Evolutionary conservation across 1,140 invertebrate species (phyloP), one percentile per base, ranked within the genome.

Genomic region (Akabosia matsudoensis): DNA sequence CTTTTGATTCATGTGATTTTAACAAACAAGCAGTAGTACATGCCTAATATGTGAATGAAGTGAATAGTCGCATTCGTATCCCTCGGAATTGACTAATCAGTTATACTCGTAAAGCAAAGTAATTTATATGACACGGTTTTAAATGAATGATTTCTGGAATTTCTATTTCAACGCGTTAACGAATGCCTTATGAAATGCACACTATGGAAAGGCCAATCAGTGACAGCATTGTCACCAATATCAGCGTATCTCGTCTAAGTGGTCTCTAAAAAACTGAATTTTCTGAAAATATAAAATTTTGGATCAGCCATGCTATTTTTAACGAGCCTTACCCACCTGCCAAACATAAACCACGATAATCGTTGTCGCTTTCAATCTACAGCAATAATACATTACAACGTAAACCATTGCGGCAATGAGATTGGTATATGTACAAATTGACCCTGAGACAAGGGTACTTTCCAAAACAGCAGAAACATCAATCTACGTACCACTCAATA

Each of bases 341-440:
- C 37, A 18, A 7, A 45, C 37, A 45, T 45, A 13, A n/a, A n/a
- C n/a, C 56, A 64, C 4, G 4, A 64, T 64, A 7, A 64, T 64
- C 56, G n/a, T 64, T 22, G n/a, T 64, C 56, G 24, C n/a, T 18
- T 18, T 45, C 37, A 45, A n/a, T 45, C 61, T 10, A 2, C 61
- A 31, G 13, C 30, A 31, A 67, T 4, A 31, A 67, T n/a, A 67
- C 18, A 7, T 45, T 45, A 45, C 18, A 67, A 28, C 24, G 30
- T 67, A 22, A 67, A 67, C 24, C 30, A 67, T 67, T 67, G 14
- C n/a, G 61, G 61, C 61, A 67, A 67, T 67, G 61, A 30, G 61
- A 67, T 10, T 67, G 61, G 3, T 67, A 31, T 30, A 67, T 67
- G 61, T 67, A 67, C 24, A 67, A 31, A 30, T 67, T 67, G 61